Conservation (phyloP, 2,888 invertebrate genomes). For the Oligia latruncula region DNA sequence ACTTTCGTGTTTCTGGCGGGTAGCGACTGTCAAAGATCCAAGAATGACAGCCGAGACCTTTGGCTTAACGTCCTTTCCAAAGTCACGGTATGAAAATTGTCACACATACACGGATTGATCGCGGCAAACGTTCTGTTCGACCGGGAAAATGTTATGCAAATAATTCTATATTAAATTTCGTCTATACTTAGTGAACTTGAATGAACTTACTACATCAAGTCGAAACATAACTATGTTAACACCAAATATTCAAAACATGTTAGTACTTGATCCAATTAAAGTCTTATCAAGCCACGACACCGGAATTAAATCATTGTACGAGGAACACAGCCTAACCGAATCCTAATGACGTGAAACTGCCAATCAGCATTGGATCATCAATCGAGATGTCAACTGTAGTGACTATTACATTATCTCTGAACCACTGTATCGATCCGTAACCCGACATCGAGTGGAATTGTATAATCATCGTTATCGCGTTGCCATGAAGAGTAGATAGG, state of each 20-base stretch:
- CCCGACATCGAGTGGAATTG: not conserved
- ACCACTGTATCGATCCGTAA: not conserved
- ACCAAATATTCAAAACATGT: not conserved
- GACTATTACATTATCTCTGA: slow-evolving; percentile 30
- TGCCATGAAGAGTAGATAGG: not conserved
- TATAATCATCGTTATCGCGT: slow-evolving; percentile 3
- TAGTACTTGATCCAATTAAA: not conserved
- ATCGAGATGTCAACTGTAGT: slow-evolving; percentile 29
- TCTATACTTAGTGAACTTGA: not conserved
- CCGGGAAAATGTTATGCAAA: too few relatives aligned
- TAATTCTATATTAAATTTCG: not conserved
- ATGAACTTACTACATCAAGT: too few relatives aligned
- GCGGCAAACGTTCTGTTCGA: not conserved
- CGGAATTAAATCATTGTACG: slow-evolving; percentile 13
- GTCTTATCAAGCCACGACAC: not conserved
- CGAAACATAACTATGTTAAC: not conserved
- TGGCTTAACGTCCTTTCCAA: not conserved
- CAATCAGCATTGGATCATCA: slow-evolving; percentile 30
- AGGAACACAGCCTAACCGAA: not conserved
- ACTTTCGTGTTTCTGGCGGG: too few relatives aligned
- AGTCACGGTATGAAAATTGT: not conserved
- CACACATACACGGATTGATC: not conserved
- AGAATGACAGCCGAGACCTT: too few relatives aligned
- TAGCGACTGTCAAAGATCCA: too few relatives aligned
- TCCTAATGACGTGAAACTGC: slow-evolving; percentile 31